Evolutionary conservation across 1,140 invertebrate species (phyloP).

Genomic region (Lysiphlebus fabarum): DNA sequence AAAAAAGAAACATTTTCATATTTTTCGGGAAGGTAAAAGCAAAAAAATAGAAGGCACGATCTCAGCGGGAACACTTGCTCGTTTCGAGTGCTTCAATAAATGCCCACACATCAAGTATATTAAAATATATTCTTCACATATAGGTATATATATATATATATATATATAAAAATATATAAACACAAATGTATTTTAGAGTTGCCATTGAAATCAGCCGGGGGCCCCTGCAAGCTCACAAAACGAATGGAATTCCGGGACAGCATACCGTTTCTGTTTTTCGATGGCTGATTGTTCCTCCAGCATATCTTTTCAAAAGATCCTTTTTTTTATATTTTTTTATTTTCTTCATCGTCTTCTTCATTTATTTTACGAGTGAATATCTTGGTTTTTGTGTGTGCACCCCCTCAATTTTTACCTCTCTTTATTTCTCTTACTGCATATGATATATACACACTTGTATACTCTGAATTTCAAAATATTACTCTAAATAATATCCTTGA

Average conservation of each 20-base stretch:
- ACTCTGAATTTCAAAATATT: too few relatives aligned
- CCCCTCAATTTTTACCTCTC: too few relatives aligned
- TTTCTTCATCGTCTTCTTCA: constrained; percentile 3
- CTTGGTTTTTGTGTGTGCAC: too few relatives aligned
- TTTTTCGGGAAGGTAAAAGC: constrained; percentile 6
- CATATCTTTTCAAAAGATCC: constrained; percentile 32
- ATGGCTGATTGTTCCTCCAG: constrained; percentile 31
- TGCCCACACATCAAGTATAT: neutral
- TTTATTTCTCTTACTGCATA: too few relatives aligned
- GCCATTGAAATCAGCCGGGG: constrained; percentile 28
- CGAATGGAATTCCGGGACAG: constrained; percentile 45
- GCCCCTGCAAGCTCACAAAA: constrained; percentile 31
- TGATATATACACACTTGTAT: too few relatives aligned
- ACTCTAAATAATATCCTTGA: too few relatives aligned
- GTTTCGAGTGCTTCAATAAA: constrained; percentile 10
- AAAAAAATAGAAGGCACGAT: constrained; percentile 9
- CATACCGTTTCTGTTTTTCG: constrained; percentile 42
- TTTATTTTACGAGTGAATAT: constrained; percentile 2
- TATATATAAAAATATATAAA: constrained; percentile 13
- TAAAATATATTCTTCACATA: too few relatives aligned
- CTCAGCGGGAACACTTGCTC: constrained; percentile 13
- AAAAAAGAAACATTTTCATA: neutral
- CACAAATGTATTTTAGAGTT: constrained; percentile 9
- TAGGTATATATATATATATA: too few relatives aligned
- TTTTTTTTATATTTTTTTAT: constrained; percentile 23